Percentiles rank a stretch among this genome's conserved stretches.
These are phyloP conservation scores for Eristalis intricaria DNA, from an alignment of 2,888 invertebrate genomes.

Conservation along the genomic window DNA sequence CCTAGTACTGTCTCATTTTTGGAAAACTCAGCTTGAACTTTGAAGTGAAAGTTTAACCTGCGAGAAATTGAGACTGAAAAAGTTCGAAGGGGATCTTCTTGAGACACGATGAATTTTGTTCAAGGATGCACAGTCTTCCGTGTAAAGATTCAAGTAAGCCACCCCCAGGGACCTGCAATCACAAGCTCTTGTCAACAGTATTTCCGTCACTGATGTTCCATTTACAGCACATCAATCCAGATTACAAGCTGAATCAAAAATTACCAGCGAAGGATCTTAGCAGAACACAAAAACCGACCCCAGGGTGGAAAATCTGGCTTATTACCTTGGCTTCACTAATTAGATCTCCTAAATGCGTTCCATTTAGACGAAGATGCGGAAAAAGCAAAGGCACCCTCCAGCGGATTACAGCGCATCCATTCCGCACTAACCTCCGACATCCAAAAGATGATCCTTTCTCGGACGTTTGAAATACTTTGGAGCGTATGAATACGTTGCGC, in stretches of 20 bases:
- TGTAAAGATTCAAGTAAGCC: background rate
- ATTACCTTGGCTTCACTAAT: background rate
- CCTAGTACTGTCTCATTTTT: too few species aligned
- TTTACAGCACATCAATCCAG: background rate
- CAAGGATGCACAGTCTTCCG: background rate
- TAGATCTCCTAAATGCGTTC: background rate
- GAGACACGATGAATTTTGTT: background rate
- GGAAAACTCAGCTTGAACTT: background rate
- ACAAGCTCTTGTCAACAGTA: too few species aligned
- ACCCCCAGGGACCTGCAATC: background rate
- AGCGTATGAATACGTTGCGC: conserved; percentile 10
- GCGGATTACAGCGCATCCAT: background rate
- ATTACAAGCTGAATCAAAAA: background rate
- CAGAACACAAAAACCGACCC: background rate
- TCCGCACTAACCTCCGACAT: background rate
- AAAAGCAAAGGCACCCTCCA: background rate
- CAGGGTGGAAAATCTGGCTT: background rate
- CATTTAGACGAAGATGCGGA: background rate
- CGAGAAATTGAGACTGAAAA: background rate
- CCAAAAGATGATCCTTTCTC: background rate
- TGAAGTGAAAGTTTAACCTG: background rate
- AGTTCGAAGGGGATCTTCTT: background rate
- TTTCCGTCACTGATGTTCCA: background rate
- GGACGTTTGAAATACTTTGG: background rate
- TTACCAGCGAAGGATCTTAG: background rate